Evolutionary conservation across 92 coral and sea anemone species (phyloP).

Genomic region (Paragorgia papillata): DNA sequence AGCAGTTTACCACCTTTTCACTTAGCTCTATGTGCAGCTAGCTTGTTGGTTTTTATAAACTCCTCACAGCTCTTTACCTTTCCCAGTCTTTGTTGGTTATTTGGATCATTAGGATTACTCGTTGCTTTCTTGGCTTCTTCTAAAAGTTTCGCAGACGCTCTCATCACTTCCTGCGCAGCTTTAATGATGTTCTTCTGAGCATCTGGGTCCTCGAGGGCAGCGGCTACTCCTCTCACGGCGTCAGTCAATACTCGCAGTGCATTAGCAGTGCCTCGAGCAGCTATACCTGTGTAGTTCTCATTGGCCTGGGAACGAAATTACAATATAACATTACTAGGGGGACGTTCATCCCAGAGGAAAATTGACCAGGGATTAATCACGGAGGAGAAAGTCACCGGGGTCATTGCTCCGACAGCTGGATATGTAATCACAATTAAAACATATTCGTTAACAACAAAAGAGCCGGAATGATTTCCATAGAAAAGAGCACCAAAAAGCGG

Average conservation of each 20-base stretch:
- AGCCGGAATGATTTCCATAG: too few relatives aligned
- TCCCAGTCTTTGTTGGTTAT: constrained; percentile 87
- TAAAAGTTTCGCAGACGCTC: constrained; percentile 84
- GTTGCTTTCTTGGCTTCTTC: constrained; percentile 92
- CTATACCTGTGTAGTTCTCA: constrained; percentile 93
- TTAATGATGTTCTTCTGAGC: constrained; percentile 84
- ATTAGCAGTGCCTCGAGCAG: constrained; percentile 97
- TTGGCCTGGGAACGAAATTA: constrained; percentile 76
- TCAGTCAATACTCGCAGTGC: constrained; percentile 86
- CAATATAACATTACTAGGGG: too few relatives aligned
- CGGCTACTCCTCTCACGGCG: constrained; percentile 97
- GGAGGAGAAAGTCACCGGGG: too few relatives aligned
- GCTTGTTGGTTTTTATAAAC: too few relatives aligned
- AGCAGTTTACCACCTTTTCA: too few relatives aligned
- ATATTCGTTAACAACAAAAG: too few relatives aligned
- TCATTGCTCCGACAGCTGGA: too few relatives aligned
- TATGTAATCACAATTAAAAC: too few relatives aligned
- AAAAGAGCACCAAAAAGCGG: too few relatives aligned
- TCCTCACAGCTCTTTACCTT: too few relatives aligned
- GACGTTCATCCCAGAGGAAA: neutral
- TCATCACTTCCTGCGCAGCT: constrained; percentile 91
- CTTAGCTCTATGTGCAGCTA: too few relatives aligned
- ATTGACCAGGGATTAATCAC: too few relatives aligned
- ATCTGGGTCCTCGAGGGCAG: constrained; percentile 84
- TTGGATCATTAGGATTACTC: constrained; percentile 84